Evolutionary conservation across 2,888 invertebrate species (phyloP).

Genomic region (Melanargia galathea): DNA sequence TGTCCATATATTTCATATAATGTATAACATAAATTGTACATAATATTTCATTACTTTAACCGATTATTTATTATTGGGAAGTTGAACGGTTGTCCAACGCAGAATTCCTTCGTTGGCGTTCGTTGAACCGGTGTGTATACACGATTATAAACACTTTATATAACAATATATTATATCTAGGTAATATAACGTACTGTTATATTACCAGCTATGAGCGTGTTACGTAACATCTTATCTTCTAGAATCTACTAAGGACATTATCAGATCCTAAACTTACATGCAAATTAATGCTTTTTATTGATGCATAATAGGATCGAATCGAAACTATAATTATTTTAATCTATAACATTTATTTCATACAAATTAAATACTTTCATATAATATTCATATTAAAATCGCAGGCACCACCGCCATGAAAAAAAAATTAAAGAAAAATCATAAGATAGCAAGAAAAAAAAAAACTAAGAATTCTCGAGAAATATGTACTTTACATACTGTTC

Average conservation of each 20-base stretch:
- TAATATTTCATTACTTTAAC: too few species aligned
- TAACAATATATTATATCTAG: neutral
- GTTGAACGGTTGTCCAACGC: neutral
- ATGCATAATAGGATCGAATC: neutral
- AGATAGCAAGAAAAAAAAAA: neutral
- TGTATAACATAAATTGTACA: too few species aligned
- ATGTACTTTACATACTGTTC: too few species aligned
- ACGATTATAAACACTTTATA: neutral
- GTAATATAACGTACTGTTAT: neutral
- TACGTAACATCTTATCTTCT: neutral
- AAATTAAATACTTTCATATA: constrained; percentile 2
- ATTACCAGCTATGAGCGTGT: neutral
- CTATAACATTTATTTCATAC: constrained; percentile 1
- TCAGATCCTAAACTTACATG: neutral
- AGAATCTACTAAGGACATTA: neutral
- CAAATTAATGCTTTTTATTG: constrained; percentile 1
- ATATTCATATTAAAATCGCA: neutral
- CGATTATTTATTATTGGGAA: too few species aligned
- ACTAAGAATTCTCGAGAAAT: neutral
- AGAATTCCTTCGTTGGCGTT: neutral
- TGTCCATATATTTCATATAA: too few species aligned
- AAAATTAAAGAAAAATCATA: neutral
- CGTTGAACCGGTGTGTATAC: neutral
- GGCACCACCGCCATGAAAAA: constrained; percentile 1
- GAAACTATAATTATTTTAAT: neutral